phyloP scores from a whole-genome alignment of 1,140 invertebrate genomes.

The Micrasema longulum region DNA sequence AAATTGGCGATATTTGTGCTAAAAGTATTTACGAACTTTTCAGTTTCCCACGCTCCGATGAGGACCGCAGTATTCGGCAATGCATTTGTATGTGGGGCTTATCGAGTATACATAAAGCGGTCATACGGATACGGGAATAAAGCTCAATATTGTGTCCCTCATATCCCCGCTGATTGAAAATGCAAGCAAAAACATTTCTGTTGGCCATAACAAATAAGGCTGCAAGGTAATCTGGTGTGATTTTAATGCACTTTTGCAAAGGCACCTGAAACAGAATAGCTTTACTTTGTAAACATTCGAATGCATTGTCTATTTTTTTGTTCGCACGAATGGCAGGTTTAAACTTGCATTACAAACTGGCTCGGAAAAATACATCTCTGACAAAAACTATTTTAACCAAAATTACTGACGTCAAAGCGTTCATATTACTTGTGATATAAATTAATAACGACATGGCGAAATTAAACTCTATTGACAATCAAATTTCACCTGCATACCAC shows the following conservation, averaged over 20 bases:
- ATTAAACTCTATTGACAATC: neutral
- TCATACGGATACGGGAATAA: neutral
- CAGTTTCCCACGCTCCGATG: conserved; percentile 22
- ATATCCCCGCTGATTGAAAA: neutral
- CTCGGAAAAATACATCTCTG: conserved; percentile 21
- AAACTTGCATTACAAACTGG: conserved; percentile 14
- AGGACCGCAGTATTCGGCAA: conserved; percentile 24
- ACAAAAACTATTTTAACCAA: conserved; percentile 1
- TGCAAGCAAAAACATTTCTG: conserved; percentile 14
- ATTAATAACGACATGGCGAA: neutral
- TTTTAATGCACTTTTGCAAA: conserved; percentile 27
- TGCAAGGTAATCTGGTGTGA: neutral
- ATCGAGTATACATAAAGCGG: neutral
- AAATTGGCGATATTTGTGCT: conserved; percentile 16
- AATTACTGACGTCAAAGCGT: neutral
- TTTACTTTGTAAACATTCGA: conserved; percentile 33
- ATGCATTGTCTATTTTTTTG: conserved; percentile 27
- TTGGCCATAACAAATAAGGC: conserved; percentile 8
- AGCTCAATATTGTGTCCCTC: neutral
- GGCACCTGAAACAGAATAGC: conserved; percentile 21
- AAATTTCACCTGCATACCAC: conserved; percentile 3
- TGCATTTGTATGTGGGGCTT: conserved; percentile 7
- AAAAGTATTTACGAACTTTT: conserved; percentile 3
- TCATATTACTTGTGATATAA: neutral
- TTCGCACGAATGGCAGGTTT: conserved; percentile 14